Evolutionary conservation across 2,113 vertebrate species (phyloP), one percentile per base, ranked within the genome.

Genomic region (Brachirus orientalis): DNA sequence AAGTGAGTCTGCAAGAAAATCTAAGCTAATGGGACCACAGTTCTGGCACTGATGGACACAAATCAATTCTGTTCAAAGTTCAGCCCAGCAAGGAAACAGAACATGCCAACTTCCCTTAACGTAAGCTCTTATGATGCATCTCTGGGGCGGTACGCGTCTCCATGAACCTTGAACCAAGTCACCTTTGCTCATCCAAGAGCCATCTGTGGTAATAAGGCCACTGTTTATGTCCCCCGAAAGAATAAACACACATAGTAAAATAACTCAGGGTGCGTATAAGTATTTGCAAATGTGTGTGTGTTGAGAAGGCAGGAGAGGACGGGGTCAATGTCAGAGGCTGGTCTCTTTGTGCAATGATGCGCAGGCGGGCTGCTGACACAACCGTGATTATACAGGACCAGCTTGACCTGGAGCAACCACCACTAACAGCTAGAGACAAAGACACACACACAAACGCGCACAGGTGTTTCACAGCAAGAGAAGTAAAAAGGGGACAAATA

Each of bases 281-380:
- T 60, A 46, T 72, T n/a, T 44, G 11, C 41, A 35, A 47, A 4
- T 13, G 18, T 58, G 56, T 50, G 48, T 62, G 38, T 58, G 48
- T 60, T 53, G 22, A 52, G 54, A 41, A 41, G 44, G 41, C 47
- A 18, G 12, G 50, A 14, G 28, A 50, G 38, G 41, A 33, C 1
- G 0, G 65, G 75, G 77, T 89, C 86, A 89, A 83, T 83, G 86
- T 89, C 84, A 87, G 58, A 60, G 44, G 41, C 75, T 71, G 76
- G 66, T 74, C 77, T 86, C 82, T 84, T 84, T 79, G 71, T 84
- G 59, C 72, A 52, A 19, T 80, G 82, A 89, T 79, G 74, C 80
- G 75, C 35, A 6, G 68, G 55, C 61, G 11, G 19, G 65, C 72
- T 69, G 79, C 72, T 74, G 71, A 85, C 56, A 64, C 52, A 41